Conservation (phyloP, 2,888 invertebrate genomes). For the Empis livida region DNA sequence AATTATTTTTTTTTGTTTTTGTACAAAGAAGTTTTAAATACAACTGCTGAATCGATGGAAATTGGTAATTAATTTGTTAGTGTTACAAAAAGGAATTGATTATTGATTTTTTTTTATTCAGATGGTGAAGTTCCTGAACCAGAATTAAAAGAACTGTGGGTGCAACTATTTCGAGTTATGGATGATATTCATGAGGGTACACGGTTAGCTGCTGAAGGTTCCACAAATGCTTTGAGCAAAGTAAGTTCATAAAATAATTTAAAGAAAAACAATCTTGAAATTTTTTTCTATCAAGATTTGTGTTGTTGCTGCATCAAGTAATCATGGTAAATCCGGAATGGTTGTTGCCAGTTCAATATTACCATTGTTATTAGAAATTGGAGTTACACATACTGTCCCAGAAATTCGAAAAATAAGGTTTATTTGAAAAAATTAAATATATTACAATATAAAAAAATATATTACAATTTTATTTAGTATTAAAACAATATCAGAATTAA, state of each 20-base stretch:
- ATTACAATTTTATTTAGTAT: constrained; percentile 40
- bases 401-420: constrained; percentile 69
- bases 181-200: constrained; percentile 91
- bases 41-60: constrained; percentile 16
- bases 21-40: constrained; percentile 10
- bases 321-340: constrained; percentile 59
- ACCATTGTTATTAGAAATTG: constrained; percentile 66
- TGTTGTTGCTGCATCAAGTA: constrained; percentile 51
- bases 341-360: constrained; percentile 60
- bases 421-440: constrained; percentile 9
- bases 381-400: constrained; percentile 63
- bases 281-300: constrained; percentile 43
- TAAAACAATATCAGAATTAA: constrained; percentile 74
- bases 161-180: constrained; percentile 75
- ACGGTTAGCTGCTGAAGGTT: constrained; percentile 57
- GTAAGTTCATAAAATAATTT: constrained; percentile 32
- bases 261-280: constrained; percentile 1
- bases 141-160: constrained; percentile 45
- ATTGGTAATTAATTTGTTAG: constrained; percentile 16
- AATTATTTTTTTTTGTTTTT: constrained; percentile 6
- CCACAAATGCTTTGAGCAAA: constrained; percentile 60
- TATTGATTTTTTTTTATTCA: constrained; percentile 1
- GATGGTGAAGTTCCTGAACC: constrained; percentile 32
- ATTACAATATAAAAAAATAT: background rate
- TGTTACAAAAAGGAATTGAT: background rate